Evolutionary conservation across 2,888 invertebrate genomes (phyloP).

Genomic region (Agelastica alni): DNA sequence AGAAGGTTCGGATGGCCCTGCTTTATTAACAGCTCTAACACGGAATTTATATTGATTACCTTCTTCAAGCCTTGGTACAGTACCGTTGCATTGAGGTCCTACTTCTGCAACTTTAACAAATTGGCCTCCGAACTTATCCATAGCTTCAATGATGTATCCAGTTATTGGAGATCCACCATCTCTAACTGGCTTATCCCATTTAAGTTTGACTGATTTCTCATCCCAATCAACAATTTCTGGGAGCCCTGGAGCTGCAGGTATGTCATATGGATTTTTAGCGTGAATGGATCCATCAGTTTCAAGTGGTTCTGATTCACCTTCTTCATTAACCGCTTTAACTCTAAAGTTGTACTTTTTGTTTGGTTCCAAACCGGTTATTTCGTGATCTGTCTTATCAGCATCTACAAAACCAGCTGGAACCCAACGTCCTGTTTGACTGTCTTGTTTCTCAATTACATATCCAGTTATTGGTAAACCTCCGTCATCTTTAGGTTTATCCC

Average conservation of each 20-base stretch:
- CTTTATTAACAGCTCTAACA: slow-evolving; percentile 92
- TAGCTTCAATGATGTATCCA: slow-evolving; percentile 89
- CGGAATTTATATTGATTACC: slow-evolving; percentile 96
- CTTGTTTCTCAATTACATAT: slow-evolving; percentile 95
- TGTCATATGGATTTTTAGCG: slow-evolving; percentile 97
- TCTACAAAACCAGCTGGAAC: slow-evolving; percentile 83
- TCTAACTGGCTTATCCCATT: slow-evolving; percentile 88
- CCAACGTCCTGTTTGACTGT: slow-evolving; percentile 85
- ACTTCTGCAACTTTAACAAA: slow-evolving; percentile 87
- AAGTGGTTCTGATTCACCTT: slow-evolving; percentile 95
- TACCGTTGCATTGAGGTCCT: slow-evolving; percentile 83
- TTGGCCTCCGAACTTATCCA: slow-evolving; percentile 83
- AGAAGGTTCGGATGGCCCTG: slow-evolving; percentile 89
- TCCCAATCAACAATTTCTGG: slow-evolving; percentile 91
- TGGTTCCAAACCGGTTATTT: slow-evolving; percentile 87
- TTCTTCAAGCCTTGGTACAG: slow-evolving; percentile 87
- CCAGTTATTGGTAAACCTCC: slow-evolving; percentile 90
- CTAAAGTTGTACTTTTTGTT: slow-evolving; percentile 97
- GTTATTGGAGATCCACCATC: slow-evolving; percentile 94
- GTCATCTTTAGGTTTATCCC: slow-evolving; percentile 96
- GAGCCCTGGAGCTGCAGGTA: slow-evolving; percentile 84
- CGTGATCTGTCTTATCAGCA: slow-evolving; percentile 79
- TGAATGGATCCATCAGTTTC: slow-evolving; percentile 85
- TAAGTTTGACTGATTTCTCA: slow-evolving; percentile 86
- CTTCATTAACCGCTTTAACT: slow-evolving; percentile 94